phyloP scores from a whole-genome alignment of 2,113 vertebrate species.

The Onychostruthus taczanowskii region DNA sequence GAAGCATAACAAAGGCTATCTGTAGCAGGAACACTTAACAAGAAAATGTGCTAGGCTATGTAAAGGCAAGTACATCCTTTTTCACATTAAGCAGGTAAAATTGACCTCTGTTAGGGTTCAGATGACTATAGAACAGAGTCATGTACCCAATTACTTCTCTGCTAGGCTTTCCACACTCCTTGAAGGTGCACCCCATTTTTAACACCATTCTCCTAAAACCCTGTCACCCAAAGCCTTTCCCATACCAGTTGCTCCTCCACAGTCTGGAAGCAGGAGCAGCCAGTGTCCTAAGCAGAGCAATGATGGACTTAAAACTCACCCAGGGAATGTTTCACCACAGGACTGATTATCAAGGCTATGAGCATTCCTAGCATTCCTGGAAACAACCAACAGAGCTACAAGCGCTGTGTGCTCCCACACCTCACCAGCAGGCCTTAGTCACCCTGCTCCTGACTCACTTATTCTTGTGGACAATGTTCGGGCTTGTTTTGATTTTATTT shows the following conservation, averaged over 20 bases:
- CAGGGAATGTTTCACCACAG: neutral
- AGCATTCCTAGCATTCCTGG: neutral
- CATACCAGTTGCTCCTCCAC: rapidly evolving
- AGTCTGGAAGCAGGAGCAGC: neutral
- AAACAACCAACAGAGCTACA: rapidly evolving
- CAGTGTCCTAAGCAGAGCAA: neutral
- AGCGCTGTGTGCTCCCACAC: rapidly evolving
- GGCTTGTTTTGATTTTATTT: neutral
- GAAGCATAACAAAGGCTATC: neutral
- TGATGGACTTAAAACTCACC: neutral
- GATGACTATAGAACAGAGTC: neutral
- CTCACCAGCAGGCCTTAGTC: neutral
- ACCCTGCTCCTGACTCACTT: neutral
- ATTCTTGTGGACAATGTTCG: neutral
- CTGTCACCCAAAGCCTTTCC: neutral
- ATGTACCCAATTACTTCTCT: neutral
- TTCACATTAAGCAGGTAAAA: neutral
- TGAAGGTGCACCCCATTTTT: neutral
- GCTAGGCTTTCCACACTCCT: neutral
- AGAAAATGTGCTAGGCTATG: neutral
- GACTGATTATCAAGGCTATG: rapidly evolving
- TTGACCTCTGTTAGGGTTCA: neutral
- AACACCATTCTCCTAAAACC: neutral
- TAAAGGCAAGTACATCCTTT: neutral
- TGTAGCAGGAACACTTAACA: neutral